Conservation (phyloP, 2,888 invertebrate genomes). For the Rhingia rostrata region DNA sequence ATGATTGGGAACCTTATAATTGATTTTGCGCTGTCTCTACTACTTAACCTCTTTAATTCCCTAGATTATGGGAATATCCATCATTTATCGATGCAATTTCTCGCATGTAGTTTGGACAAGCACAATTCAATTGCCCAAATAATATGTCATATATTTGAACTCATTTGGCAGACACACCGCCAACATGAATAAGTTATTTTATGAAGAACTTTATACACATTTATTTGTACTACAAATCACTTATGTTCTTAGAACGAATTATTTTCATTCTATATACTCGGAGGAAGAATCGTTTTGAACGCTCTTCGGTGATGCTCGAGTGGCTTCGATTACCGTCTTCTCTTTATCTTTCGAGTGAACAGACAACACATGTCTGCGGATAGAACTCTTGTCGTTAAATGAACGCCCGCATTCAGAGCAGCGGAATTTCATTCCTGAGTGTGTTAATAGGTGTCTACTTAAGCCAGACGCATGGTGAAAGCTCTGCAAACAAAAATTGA, state of each 20-base stretch:
- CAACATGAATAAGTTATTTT: slow-evolving; percentile 10
- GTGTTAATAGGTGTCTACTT: slow-evolving; percentile 87
- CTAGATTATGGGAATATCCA: no score
- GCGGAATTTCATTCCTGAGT: slow-evolving; percentile 86
- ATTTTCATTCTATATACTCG: slow-evolving; percentile 15
- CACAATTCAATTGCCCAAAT: not conserved
- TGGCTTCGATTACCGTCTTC: not conserved
- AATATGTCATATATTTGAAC: not conserved
- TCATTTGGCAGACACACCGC: not conserved
- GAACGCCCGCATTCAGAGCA: slow-evolving; percentile 87
- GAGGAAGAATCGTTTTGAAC: not conserved
- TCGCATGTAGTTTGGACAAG: no score
- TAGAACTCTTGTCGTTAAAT: slow-evolving; percentile 89
- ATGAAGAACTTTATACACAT: slow-evolving; percentile 33
- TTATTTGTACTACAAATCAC: slow-evolving; percentile 64
- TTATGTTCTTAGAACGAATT: not conserved
- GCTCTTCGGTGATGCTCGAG: not conserved
- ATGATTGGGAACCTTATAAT: no score
- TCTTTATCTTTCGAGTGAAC: slow-evolving; percentile 76
- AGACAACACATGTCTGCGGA: slow-evolving; percentile 85
- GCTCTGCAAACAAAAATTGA: slow-evolving; percentile 65
- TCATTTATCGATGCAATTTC: no score
- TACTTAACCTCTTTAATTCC: no score
- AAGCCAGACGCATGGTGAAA: slow-evolving; percentile 86
- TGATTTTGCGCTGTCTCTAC: no score